Conservation (phyloP, 2,113 vertebrate genomes). For the Brachyistius frenatus region DNA sequence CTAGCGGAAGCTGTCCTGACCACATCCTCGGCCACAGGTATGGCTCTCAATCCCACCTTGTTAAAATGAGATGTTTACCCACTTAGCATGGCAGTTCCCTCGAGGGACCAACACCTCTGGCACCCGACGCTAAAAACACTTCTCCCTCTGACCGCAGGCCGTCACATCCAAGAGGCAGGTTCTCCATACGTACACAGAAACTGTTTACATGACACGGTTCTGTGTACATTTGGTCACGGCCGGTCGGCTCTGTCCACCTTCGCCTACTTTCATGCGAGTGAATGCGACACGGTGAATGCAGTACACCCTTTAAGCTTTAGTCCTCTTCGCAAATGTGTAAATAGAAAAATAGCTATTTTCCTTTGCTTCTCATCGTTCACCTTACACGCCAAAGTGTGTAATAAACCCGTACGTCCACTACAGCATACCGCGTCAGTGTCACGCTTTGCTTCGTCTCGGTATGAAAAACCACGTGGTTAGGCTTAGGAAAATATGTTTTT, state of each 20-base stretch:
- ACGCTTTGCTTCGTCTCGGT: no score
- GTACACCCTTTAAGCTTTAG: conserved; percentile 14
- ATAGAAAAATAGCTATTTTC: conserved; percentile 9
- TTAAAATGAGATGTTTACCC: conserved; percentile 77
- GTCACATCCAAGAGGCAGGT: conserved; percentile 48
- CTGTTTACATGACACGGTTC: conserved; percentile 62
- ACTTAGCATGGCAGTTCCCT: conserved; percentile 63
- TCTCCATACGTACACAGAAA: conserved; percentile 45
- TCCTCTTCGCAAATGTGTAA: background rate
- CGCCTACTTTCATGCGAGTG: conserved; percentile 10
- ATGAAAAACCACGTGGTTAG: no score
- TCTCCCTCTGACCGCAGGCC: conserved; percentile 51
- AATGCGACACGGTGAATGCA: conserved; percentile 11
- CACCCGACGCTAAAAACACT: conserved; percentile 64
- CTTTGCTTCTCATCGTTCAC: background rate
- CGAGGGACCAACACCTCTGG: conserved; percentile 61
- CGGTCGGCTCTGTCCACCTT: background rate
- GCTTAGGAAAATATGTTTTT: no score
- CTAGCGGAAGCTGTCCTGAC: conserved; percentile 51
- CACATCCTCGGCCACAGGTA: conserved; percentile 74
- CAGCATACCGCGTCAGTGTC: no score
- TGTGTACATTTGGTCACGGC: conserved; percentile 57
- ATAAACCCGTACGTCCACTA: no score
- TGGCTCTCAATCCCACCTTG: conserved; percentile 68
- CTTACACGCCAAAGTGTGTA: no score